Evolutionary conservation across 1,140 invertebrate genomes (phyloP), one percentile per base, ranked within the genome.

Genomic region (Uloborus diversus): DNA sequence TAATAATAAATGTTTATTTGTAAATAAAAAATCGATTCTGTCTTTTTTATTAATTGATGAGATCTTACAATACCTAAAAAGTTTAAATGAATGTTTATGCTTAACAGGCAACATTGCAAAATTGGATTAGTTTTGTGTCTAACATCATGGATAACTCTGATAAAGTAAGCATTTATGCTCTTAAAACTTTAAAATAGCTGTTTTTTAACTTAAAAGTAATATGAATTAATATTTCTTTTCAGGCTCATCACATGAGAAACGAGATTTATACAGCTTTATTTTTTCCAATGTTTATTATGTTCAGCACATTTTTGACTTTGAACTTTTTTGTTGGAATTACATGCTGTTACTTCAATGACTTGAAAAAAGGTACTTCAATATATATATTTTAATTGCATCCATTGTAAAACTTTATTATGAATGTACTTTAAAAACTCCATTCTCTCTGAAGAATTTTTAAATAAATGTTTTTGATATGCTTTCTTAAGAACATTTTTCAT

Each of bases 291-390:
- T 98, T 98, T 88, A 97, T 98, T 83, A 96, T 97, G 84, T 96
- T 97, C 88, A 96, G 96, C 81, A 96, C 95, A 84, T 98, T 97
- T 90, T 97, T 98, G 89, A 97, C 96, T 82, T 91, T 98, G 76
- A 98, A 98, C 88, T 92, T 98, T 85, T 97, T 98, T 89, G 97
- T 97, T 90, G 95, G 96, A 91, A 95, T 97, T 84, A 97, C 97
- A 89, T 97, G 97, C 86, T 96, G 97, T 86, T 97, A 97, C 88
- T 98, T 97, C 88, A 99, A 99, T 88, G 95, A 97, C 88, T 96
- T 98, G 88, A 99, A 99, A 91, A 98, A 98, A 89, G 98, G 98
- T 89, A 61, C 5, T 20, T 65, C 13, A n/a, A n/a, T n/a, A 9
- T 13, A 20, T 13, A 20, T 23, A 13, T 64, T 5, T 64, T 20